phyloP scores from a whole-genome alignment of 2,113 vertebrate genomes.

The Sorex fumeus region DNA sequence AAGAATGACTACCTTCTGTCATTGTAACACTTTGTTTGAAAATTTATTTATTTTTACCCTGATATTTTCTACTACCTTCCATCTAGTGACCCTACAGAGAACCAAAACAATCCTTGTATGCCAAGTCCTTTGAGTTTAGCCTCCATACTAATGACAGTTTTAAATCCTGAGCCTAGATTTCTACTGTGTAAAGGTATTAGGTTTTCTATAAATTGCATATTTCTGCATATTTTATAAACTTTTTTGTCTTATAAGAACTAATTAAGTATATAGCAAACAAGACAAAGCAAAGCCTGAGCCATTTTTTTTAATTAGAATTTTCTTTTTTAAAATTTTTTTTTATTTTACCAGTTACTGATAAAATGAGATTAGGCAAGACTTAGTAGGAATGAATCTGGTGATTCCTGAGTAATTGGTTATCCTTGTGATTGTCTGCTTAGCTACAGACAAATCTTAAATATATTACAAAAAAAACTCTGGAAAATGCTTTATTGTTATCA shows the following conservation, averaged over 20 bases:
- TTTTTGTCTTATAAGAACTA: background rate
- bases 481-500: slow-evolving; percentile 50
- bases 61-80: background rate
- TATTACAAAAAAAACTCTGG: slow-evolving; percentile 48
- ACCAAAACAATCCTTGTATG: background rate
- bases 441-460: background rate
- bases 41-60: background rate
- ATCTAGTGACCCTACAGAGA: background rate
- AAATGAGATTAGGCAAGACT: background rate
- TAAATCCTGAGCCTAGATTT: slow-evolving; percentile 1
- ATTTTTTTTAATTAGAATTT: no score
- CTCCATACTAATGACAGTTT: slow-evolving; percentile 31
- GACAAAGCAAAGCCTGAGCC: background rate
- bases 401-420: background rate
- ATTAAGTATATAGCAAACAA: slow-evolving; percentile 7
- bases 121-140: background rate
- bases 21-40: slow-evolving; percentile 50
- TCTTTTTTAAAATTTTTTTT: background rate
- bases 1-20: slow-evolving; percentile 18
- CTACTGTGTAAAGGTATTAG: background rate
- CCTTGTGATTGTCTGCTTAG: slow-evolving; percentile 43
- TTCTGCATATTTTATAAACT: background rate
- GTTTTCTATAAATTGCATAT: background rate
- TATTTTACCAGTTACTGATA: background rate
- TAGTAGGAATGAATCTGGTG: background rate